Conservation (phyloP, 2,113 vertebrate genomes). For the Microcebus griseorufus region DNA sequence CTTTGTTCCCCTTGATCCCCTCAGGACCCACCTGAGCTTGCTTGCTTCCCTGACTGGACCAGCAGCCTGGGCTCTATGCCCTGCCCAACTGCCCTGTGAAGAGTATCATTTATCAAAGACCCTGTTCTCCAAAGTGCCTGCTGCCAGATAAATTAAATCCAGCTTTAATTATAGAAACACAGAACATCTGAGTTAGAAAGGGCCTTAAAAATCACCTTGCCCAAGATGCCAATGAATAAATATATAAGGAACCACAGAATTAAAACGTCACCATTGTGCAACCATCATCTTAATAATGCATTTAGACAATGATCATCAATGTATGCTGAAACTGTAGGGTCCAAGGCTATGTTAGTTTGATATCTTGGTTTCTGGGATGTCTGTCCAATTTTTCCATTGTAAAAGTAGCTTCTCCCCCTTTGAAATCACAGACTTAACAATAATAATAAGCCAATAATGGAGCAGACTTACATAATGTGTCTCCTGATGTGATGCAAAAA, state of each 20-base stretch:
- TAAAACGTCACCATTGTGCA: background rate
- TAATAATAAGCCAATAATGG: background rate
- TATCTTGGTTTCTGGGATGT: background rate
- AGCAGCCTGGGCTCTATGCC: background rate
- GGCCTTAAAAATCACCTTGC: constrained; percentile 30
- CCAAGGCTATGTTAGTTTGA: background rate
- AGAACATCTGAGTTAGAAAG: constrained; percentile 21
- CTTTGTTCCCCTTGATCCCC: background rate
- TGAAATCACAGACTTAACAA: constrained; percentile 8
- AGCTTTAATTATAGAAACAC: background rate
- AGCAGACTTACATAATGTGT: background rate
- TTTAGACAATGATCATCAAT: background rate
- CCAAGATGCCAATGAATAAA: background rate
- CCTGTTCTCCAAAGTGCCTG: background rate
- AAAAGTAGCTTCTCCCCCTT: background rate
- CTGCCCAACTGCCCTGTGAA: background rate
- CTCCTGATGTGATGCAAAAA: background rate
- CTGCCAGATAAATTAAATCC: background rate
- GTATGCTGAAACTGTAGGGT: background rate
- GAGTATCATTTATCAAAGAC: background rate
- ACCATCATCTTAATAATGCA: background rate
- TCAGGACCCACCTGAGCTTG: background rate
- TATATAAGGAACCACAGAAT: background rate
- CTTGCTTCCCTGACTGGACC: background rate
- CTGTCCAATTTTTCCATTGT: background rate